Base-by-base conservation (phyloP, 1,140 invertebrate genomes). In the Neuroterus valhalla region DNA sequence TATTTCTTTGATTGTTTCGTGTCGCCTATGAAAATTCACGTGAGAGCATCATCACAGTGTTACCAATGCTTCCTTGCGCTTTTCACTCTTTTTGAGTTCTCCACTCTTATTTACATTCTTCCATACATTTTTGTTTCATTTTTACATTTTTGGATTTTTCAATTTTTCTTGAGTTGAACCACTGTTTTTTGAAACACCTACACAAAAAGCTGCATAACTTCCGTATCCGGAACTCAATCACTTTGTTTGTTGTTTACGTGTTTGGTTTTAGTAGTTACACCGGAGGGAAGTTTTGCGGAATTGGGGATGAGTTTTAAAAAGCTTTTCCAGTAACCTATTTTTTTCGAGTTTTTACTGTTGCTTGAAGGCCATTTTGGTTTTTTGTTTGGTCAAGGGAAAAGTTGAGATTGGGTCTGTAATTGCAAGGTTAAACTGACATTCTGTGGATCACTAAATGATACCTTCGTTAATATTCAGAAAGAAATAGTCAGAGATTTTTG, bases 1-100 rank as follows among this genome's bases (percentile, higher is more conserved):
- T 85, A 78, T 84, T 84, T 85, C 79, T 86, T 87, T 84, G 84
- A 86, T 81, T 87, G 82, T 85, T 85, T 80, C 82, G 79, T 86
- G 83, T 83, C 80, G 85, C 84, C 84, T 87, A 84, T 75, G 38
- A 82, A 75, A 68, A 82, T 81, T 82, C 78, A 68, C 78, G 71
- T 76, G 79, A 83, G 82, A 82, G 82, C 83, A 84, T 72, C 75
- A 68, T 79, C 74, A 77, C 70, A 68, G 66, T 72, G 38, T 46
- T 62, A 62, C 23, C 55, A 62, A 62, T 62, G 55, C 55, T 62
- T 62, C 55, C 71, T 68, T 73, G 23, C 45, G 77, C 74, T 78
- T 81, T 77, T 66, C 76, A 38, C 52, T 66, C 10, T 45, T 42
- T 44, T 48, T 23, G 23, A 71, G 17, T 19, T 68, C 42, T 26